A percentile compares a stretch with the other conserved stretches of the same genome.
Evolutionary conservation across 2,113 vertebrate species (phyloP).

Genomic region (Nesoenas mayeri): DNA sequence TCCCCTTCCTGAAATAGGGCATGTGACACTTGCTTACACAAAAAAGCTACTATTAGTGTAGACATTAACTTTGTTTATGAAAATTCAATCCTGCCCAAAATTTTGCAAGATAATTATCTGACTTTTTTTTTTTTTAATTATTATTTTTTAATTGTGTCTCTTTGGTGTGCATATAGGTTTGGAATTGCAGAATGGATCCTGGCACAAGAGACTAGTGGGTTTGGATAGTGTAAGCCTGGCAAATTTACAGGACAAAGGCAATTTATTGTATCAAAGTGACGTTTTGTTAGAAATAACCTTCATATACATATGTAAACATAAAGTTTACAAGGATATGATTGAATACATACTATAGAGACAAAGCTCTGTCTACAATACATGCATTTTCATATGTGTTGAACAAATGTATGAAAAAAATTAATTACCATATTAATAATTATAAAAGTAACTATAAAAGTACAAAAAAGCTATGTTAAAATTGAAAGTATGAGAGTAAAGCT

Average conservation of each 20-base stretch:
- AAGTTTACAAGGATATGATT: neutral
- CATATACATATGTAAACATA: neutral
- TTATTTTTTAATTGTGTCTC: neutral
- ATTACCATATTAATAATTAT: neutral
- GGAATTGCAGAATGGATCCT: neutral
- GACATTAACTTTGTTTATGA: neutral
- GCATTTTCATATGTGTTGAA: neutral
- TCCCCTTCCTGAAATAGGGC: neutral
- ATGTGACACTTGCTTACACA: neutral
- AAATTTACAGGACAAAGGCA: neutral
- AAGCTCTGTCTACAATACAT: neutral
- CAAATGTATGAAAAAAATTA: neutral
- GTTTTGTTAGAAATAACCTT: neutral
- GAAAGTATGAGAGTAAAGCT: neutral
- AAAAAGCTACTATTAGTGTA: neutral
- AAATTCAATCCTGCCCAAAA: neutral
- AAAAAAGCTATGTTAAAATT: neutral
- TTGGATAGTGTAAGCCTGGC: fast-evolving
- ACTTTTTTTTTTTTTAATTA: neutral
- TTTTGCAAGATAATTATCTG: neutral
- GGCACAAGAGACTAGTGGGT: neutral
- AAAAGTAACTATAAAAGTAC: neutral
- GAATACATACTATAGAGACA: neutral
- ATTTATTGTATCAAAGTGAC: neutral
- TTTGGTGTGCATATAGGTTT: neutral